A percentile compares a stretch with the other conserved stretches of the same genome.
These are phyloP conservation scores for Phalacrocorax carbo DNA, from an alignment of 2,113 vertebrate species.

Conservation along the genomic window DNA sequence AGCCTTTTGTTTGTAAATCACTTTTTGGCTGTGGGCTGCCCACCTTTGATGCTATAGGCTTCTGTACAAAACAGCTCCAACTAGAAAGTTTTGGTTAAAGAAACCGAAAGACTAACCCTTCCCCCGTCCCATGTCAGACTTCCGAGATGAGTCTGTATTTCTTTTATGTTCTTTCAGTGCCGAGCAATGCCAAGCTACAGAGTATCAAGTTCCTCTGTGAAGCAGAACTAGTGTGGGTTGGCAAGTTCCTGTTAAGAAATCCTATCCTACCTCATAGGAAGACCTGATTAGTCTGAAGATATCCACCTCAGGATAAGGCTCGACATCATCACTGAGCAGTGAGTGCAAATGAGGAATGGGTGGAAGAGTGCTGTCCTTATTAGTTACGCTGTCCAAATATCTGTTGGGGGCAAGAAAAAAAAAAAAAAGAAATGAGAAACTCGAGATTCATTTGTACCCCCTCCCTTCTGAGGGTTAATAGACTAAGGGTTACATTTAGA, in stretches of 20 bases:
- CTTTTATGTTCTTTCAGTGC: not conserved
- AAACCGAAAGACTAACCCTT: not conserved
- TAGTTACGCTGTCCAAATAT: slow-evolving; percentile 95
- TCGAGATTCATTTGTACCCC: not conserved
- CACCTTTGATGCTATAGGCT: not conserved
- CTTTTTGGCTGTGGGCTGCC: not conserved
- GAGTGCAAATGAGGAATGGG: slow-evolving; percentile 98
- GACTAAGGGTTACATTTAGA: not conserved
- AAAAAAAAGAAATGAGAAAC: not conserved
- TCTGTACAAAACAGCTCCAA: not conserved
- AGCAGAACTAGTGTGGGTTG: not conserved
- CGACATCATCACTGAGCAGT: slow-evolving; percentile 89
- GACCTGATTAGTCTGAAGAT: slow-evolving; percentile 93
- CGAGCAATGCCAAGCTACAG: not conserved
- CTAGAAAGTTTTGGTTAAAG: not conserved
- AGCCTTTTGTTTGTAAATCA: not conserved
- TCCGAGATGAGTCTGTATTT: not conserved
- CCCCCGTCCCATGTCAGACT: not conserved
- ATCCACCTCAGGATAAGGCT: slow-evolving; percentile 95
- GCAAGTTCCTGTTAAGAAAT: not conserved
- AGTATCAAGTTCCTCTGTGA: not conserved
- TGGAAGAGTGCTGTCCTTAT: slow-evolving; percentile 96
- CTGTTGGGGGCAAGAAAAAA: slow-evolving; percentile 52
- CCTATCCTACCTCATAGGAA: slow-evolving; percentile 87
- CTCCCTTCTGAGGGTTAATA: not conserved